Evolutionary conservation across 2,113 vertebrate species (phyloP), one percentile per base, ranked within the genome.

Genomic region (Gallinago jamesoni): DNA sequence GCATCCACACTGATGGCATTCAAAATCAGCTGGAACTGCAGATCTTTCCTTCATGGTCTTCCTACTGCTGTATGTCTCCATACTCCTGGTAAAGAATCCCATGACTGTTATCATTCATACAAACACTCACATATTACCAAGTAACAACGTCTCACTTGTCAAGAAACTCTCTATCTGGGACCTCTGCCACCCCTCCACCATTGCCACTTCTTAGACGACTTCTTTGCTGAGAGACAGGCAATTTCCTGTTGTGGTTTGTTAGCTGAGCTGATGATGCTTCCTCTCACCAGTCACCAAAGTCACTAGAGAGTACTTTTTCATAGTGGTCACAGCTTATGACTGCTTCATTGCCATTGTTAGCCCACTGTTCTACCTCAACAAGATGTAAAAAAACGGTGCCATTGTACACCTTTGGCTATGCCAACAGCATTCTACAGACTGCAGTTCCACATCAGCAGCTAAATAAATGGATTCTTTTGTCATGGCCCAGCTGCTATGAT

Each of bases 241-340:
- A 41, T 94, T 39, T 76, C 91, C 21, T 95, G 48, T 2, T 7
- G 59, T 6, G 24, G 21, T 3, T 95, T 89, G n/a, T 84, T 70
- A 37, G 30, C 68, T 24, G 94, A 97, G 68, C 92, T 96, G 87
- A 94, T 94, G 43, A 86, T 96, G 35, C 94, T 96, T 85, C 90
- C 91, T 77, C 94, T 74, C 31, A 68, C 8, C 4, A 92, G 90
- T 39, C 39, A 39, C 39, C 39, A 39, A 39, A 39, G 95, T 74
- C 31, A 68, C 8, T 3, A 93, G 90, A 22, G 79, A 94, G 41
- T 94, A 88, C 33, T 96, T 94, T 72, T 39, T 96, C 67, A 55
- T 93, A 39, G 43, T 72, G 1, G 87, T 81, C 43, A 96, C 94
- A 95, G 94, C 94, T 79, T 96, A 93, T 75, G 96, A 97, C 53